These are phyloP conservation scores for Capreolus pygargus DNA, from an alignment of 2,113 vertebrate species.

Conservation along the genomic window DNA sequence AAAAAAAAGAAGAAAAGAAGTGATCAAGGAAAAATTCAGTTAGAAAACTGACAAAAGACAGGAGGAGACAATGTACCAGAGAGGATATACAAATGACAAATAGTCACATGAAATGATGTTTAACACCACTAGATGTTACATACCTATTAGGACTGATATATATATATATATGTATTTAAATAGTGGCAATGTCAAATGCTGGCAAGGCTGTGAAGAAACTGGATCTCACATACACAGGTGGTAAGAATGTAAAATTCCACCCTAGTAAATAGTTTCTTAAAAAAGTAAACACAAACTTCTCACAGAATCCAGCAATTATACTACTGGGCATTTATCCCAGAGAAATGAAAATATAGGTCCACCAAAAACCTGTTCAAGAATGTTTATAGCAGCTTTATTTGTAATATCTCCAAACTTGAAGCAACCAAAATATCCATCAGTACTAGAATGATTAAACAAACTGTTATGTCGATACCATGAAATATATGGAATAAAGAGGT, in stretches of 20 bases:
- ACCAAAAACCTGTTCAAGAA: background rate
- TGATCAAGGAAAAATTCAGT: background rate
- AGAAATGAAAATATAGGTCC: background rate
- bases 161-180: background rate
- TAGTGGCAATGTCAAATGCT: background rate
- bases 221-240: background rate
- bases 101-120: background rate
- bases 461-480: background rate
- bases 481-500: background rate
- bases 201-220: background rate
- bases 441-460: background rate
- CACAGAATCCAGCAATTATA: background rate
- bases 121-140: background rate
- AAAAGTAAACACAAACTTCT: background rate
- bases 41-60: background rate
- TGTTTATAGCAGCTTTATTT: background rate
- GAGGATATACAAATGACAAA: background rate
- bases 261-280: background rate
- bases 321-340: background rate
- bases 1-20: background rate
- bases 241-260: background rate
- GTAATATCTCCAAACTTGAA: background rate
- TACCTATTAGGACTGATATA: background rate
- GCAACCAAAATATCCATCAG: background rate
- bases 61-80: background rate